A percentile compares a stretch with the other conserved stretches of the same genome.
Conservation (phyloP, 2,888 invertebrate species). For the Octonoba sinensis region DNA sequence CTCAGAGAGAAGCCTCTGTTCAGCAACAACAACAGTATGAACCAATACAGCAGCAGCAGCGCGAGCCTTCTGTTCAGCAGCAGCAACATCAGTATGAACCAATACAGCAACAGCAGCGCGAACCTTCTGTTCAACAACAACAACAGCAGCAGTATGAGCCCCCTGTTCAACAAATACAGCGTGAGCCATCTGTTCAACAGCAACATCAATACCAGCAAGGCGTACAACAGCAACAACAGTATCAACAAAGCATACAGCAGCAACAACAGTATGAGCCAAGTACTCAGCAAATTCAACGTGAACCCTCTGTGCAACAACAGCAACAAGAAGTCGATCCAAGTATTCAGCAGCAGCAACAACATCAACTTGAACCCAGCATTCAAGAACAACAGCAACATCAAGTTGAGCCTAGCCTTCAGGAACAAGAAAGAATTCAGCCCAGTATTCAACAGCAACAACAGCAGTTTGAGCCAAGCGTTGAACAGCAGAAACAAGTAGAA, state of each 20-base stretch:
- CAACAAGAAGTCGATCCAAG: not conserved
- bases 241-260: conserved; percentile 2
- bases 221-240: conserved; percentile 2
- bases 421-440: not conserved
- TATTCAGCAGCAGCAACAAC: not conserved
- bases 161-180: not conserved
- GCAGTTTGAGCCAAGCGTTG: not conserved
- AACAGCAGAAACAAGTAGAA: not conserved
- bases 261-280: not conserved
- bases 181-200: not conserved
- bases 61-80: not conserved
- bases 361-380: not conserved
- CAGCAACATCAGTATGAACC: conserved; percentile 2
- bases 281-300: conserved; percentile 1
- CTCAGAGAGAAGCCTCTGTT: not conserved
- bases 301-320: not conserved
- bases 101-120: not conserved
- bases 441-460: conserved; percentile 1
- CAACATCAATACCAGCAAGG: conserved; percentile 2
- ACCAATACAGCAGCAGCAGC: not conserved
- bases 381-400: not conserved
- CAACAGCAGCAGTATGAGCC: conserved; percentile 1
- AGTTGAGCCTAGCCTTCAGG: not conserved
- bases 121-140: not conserved
- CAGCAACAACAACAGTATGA: not conserved